Percentiles rank a stretch among this genome's conserved stretches.
These are phyloP conservation scores for Aplodontia rufa DNA, from an alignment of 2,113 vertebrate species.

Conservation along the genomic window DNA sequence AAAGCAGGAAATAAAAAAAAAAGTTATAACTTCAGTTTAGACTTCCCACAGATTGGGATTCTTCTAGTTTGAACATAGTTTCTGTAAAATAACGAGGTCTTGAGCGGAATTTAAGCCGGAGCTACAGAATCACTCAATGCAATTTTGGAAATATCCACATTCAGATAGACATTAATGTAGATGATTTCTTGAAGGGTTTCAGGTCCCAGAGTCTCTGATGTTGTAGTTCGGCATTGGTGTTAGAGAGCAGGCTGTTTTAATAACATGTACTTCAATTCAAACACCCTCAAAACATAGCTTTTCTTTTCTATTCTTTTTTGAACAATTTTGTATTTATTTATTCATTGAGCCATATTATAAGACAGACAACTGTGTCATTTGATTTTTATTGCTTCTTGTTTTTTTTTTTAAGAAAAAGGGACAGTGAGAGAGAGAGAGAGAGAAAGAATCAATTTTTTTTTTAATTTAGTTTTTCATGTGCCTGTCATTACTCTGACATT, in stretches of 20 bases:
- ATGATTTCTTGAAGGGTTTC: too few species aligned
- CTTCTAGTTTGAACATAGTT: neutral
- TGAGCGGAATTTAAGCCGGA: neutral
- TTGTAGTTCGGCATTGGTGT: rapidly evolving
- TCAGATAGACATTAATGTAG: neutral
- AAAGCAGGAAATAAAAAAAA: neutral
- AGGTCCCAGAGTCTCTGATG: neutral
- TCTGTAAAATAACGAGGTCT: neutral
- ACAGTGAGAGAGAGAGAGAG: too few species aligned
- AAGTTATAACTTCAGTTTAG: neutral
- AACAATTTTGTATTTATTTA: too few species aligned
- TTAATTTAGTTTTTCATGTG: too few species aligned
- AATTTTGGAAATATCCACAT: neutral
- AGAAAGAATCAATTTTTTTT: too few species aligned
- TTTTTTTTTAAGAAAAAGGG: too few species aligned
- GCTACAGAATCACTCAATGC: neutral
- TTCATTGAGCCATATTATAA: too few species aligned
- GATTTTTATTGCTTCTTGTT: too few species aligned
- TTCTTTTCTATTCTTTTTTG: too few species aligned
- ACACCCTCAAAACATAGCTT: neutral
- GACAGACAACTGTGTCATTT: too few species aligned
- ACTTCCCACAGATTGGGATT: neutral
- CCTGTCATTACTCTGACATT: too few species aligned
- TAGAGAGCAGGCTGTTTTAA: rapidly evolving
- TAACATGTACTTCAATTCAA: rapidly evolving